Evolutionary conservation across 2,797 vertebrate genomes (phyloP).

Genomic region (Aulostomus chinensis): DNA sequence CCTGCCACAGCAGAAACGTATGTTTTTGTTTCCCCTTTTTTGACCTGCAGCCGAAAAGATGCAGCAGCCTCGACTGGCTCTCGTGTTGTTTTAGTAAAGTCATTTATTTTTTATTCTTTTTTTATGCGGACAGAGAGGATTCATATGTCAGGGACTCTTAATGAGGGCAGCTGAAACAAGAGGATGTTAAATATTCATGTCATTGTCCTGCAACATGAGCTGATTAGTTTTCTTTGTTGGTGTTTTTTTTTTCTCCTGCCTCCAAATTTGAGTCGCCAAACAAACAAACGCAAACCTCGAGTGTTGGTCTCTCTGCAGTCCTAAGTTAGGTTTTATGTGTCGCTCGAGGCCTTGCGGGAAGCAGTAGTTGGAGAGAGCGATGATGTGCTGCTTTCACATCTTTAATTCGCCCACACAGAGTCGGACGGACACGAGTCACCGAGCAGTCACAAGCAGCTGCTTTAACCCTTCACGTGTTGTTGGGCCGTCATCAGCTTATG

Average conservation of each 20-base stretch:
- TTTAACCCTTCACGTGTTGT: too few species aligned
- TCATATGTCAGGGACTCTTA: not conserved
- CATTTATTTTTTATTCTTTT: slow-evolving; percentile 2
- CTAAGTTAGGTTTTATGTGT: not conserved
- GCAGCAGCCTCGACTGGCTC: not conserved
- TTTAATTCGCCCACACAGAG: too few species aligned
- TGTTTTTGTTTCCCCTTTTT: too few species aligned
- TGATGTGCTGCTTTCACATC: too few species aligned
- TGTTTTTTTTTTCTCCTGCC: too few species aligned
- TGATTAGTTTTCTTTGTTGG: not conserved
- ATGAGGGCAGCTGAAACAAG: slow-evolving; percentile 3
- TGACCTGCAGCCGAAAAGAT: slow-evolving; percentile 1
- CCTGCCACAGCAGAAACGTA: too few species aligned
- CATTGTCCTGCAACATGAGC: not conserved
- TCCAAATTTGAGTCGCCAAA: not conserved
- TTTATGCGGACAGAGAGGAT: not conserved
- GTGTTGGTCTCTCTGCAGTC: not conserved
- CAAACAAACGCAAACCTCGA: not conserved
- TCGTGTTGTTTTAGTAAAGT: not conserved
- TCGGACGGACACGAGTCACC: too few species aligned
- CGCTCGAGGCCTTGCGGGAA: too few species aligned
- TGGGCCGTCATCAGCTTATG: too few species aligned
- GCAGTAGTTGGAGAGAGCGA: too few species aligned
- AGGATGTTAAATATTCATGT: slow-evolving; percentile 8
- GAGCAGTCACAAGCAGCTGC: too few species aligned